These are phyloP conservation scores for Liopterus haemorrhoidalis DNA, from an alignment of 2,888 invertebrate species.

Conservation along the genomic window DNA sequence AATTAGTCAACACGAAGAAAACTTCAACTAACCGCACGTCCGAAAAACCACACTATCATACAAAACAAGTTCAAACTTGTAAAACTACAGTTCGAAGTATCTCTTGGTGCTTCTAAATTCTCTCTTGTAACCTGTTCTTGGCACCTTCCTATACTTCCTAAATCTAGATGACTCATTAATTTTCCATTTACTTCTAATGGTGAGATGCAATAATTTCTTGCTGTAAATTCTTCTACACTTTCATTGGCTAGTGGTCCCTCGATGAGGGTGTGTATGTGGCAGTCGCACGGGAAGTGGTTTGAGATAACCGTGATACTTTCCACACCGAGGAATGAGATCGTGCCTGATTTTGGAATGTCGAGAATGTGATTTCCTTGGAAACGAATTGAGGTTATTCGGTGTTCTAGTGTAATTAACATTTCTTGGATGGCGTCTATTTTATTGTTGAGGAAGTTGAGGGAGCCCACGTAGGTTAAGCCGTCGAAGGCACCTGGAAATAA, in stretches of 20 bases:
- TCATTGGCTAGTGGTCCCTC: slow-evolving; percentile 69
- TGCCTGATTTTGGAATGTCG: slow-evolving; percentile 63
- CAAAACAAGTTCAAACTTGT: background rate
- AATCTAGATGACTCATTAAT: slow-evolving; percentile 62
- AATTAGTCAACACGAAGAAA: too few relatives aligned
- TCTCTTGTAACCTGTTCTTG: slow-evolving; percentile 62
- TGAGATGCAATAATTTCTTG: slow-evolving; percentile 78
- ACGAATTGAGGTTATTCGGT: slow-evolving; percentile 64
- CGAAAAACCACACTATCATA: background rate
- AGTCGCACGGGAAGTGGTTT: slow-evolving; percentile 85
- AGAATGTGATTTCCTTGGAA: slow-evolving; percentile 79
- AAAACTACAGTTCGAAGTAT: too few relatives aligned
- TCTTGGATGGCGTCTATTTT: slow-evolving; percentile 79
- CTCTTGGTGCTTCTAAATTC: slow-evolving; percentile 54
- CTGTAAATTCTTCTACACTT: slow-evolving; percentile 59
- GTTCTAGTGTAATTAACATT: slow-evolving; percentile 63
- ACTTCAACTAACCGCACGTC: too few relatives aligned
- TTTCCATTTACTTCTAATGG: slow-evolving; percentile 77
- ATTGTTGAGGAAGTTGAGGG: slow-evolving; percentile 72
- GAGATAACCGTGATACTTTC: slow-evolving; percentile 64
- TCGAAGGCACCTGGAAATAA: slow-evolving; percentile 74
- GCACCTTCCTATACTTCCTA: slow-evolving; percentile 61
- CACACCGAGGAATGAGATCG: slow-evolving; percentile 65
- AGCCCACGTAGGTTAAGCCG: slow-evolving; percentile 65
- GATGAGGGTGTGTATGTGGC: slow-evolving; percentile 71